These are phyloP conservation scores for Poecilia velifera DNA, from an alignment of 2,797 vertebrate species.

Conservation along the genomic window DNA sequence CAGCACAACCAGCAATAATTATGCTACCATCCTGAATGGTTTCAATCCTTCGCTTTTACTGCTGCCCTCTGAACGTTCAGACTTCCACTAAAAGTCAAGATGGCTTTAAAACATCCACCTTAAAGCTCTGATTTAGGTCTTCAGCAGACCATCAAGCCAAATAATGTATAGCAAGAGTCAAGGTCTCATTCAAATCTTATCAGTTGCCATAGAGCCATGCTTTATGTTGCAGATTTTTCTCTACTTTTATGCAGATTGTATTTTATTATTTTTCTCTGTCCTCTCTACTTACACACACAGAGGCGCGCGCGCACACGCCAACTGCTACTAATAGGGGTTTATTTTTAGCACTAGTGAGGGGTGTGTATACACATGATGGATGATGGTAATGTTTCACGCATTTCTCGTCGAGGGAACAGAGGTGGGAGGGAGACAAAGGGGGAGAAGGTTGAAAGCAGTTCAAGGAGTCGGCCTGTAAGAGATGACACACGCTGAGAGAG, in stretches of 20 bases:
- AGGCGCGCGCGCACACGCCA: conserved; percentile 37
- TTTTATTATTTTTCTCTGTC: conserved; percentile 29
- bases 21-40: background rate
- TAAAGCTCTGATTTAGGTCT: background rate
- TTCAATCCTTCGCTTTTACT: background rate
- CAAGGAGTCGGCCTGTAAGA: conserved; percentile 18
- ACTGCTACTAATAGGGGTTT: conserved; percentile 79
- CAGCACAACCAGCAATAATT: background rate
- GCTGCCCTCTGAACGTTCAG: background rate
- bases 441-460: conserved; percentile 33
- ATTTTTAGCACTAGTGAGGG: conserved; percentile 80
- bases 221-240: conserved; percentile 7
- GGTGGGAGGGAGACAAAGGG: conserved; percentile 25
- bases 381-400: conserved; percentile 75
- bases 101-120: background rate
- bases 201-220: background rate
- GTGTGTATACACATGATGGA: conserved; percentile 79
- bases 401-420: conserved; percentile 35
- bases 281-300: conserved; percentile 30
- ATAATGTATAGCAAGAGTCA: background rate
- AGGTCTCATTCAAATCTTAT: background rate
- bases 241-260: conserved; percentile 14
- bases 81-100: background rate
- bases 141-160: background rate
- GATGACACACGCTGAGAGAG: conserved; percentile 30